A percentile compares a stretch with the other conserved stretches of the same genome.
phyloP scores from a whole-genome alignment of 2,888 invertebrate species.

The Tachystola acroxantha region DNA sequence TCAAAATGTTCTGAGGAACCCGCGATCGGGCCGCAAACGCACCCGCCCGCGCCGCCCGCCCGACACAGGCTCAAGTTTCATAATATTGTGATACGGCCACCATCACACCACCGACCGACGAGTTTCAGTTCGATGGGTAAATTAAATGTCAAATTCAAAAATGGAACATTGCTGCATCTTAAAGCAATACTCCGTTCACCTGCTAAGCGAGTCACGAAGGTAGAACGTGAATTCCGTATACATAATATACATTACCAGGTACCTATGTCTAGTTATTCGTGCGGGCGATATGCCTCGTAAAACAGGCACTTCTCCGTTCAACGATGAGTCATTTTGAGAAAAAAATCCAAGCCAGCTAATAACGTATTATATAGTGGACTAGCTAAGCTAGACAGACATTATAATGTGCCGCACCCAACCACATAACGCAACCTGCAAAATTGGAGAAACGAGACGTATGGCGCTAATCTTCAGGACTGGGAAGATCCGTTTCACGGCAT shows the following conservation, averaged over 20 bases:
- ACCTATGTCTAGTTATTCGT: conserved; percentile 41
- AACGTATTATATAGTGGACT: conserved; percentile 28
- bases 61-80: conserved; percentile 44
- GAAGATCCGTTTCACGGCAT: conserved; percentile 27
- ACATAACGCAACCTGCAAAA: conserved; percentile 31
- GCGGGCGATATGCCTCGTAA: conserved; percentile 50
- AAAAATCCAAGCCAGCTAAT: conserved; percentile 31
- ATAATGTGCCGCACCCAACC: conserved; percentile 36
- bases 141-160: conserved; percentile 42
- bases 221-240: conserved; percentile 40
- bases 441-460: conserved; percentile 21
- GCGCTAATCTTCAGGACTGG: conserved; percentile 28
- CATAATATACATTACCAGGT: conserved; percentile 33
- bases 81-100: conserved; percentile 55
- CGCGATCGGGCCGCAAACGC: no score
- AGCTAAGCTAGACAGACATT: conserved; percentile 22
- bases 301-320: conserved; percentile 41
- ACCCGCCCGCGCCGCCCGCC: no score
- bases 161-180: conserved; percentile 28
- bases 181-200: conserved; percentile 41
- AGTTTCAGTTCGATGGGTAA: conserved; percentile 31
- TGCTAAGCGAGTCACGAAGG: conserved; percentile 45
- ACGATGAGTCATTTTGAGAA: conserved; percentile 59
- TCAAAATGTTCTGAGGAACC: no score
- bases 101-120: conserved; percentile 16